Evolutionary conservation across 2,113 vertebrate species (phyloP), one percentile per base, ranked within the genome.

Genomic region (Perca schrenkii): DNA sequence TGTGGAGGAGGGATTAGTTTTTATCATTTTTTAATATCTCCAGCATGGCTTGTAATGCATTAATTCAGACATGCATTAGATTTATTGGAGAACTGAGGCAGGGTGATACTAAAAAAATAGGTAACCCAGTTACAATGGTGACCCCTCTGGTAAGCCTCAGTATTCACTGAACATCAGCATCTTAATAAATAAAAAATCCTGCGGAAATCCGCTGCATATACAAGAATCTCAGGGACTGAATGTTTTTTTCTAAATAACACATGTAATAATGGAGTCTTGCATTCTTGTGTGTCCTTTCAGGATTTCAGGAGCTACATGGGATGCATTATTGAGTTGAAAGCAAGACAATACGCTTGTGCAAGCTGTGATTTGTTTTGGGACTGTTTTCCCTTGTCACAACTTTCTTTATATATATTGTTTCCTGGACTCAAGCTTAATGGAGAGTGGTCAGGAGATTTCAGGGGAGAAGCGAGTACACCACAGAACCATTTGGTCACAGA

Each of bases 41-140:
- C 86, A 81, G 84, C 76, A 58, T 85, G 87, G 83, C 92, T 91
- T 93, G 92, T 94, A 94, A 93, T 91, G 91, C 89, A 95, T 95
- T 95, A 92, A 95, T 95, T 94, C 92, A 90, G 93, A 95, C 88
- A 93, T 79, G 74, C 88, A 88, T 88, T 92, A 93, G 86, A 93
- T 90, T 94, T 94, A 94, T 94, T 94, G 89, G 88, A 93, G 66
- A 90, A 84, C 46, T 61, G 66, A 72, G 57, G 61, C 80, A 73
- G 74, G 21, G 76, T 64, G 79, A 79, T 62, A 80, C 28, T 60
- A 6, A 46, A 28, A 50, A 61, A 57, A 64, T 65, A 67, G 76
- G 78, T 79, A 90, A 82, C 86, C 63, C 50, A 53, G 43, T 52
- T 81, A 71, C 72, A 74, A 73, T 79, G 68, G 69, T 89, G 91